Base-by-base conservation (phyloP, 2,888 invertebrate genomes). In the Onchidella celtica region DNA sequence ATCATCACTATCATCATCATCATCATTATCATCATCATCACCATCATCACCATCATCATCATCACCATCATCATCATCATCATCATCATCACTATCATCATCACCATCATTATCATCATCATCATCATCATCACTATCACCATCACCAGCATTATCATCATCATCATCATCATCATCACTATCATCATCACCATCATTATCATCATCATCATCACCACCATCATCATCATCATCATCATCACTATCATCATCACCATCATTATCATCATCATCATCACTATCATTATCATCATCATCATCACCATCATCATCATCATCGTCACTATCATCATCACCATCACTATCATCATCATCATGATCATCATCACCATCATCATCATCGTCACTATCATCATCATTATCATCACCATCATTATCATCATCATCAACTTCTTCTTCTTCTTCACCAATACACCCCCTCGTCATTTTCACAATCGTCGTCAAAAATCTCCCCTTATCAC, bases 221-320 rank as follows among this genome's bases (percentile, higher is more conserved):
- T 34, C 9, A 11, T 38, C 57, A 59, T 57, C 27, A 47, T 72
- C 27, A 47, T 32, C 38, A 29, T 57, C 55, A 36, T 72, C 27
- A 72, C 38, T 6, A 55, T 47, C 29, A 47, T 9, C 40, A 61
- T 47, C 4, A 38, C 3, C 9, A 32, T 68, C 63, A 68, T 69
- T 57, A 32, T 34, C 78, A 3, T 59, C 59, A 61, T 68, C 38
- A 38, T 36, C 38, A 24, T 36, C 79, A 79, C 68, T 68, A 70
- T 79, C 59, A 70, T 70, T 57, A 74, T 63, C 79, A 73, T 74
- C 73, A 73, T 63, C 72, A 73, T 32, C 73, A 73, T 36, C 29
- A 74, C 72, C 61, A 73, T 73, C 73, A 63, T 74, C 61, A 79
- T 74, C 73, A 72, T 74, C 73, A 55, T 0, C 29, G 29, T 55